A percentile compares a stretch with the other conserved stretches of the same genome.
Conservation (phyloP, 2,888 invertebrate genomes). For the Tupiocoris notatus region DNA sequence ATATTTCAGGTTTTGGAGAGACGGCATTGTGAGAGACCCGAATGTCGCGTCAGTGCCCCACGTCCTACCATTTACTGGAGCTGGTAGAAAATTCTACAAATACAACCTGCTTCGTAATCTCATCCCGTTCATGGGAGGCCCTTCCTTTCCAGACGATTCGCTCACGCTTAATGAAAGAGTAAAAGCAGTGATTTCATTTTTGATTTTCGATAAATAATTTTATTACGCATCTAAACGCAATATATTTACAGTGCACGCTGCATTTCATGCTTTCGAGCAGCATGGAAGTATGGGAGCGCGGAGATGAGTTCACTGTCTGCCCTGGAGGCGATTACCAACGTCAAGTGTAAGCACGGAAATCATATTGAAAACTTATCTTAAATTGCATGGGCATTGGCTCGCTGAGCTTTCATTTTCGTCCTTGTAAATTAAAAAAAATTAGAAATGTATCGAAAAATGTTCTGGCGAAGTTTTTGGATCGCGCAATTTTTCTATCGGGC, state of each 20-base stretch:
- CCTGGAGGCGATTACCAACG: conserved; percentile 50
- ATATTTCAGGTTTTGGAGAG: conserved; percentile 62
- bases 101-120: conserved; percentile 2
- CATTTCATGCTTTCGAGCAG: conserved; percentile 63
- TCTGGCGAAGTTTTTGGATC: no score
- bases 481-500: no score
- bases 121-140: conserved; percentile 53
- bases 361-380: no score
- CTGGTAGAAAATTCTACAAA: conserved; percentile 6
- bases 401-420: no score
- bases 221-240: no score
- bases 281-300: conserved; percentile 61
- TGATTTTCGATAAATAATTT: background rate
- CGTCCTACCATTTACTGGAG: conserved; percentile 11
- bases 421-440: no score
- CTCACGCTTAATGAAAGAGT: conserved; percentile 52
- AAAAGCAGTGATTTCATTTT: conserved; percentile 6
- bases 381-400: no score
- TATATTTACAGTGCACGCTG: conserved; percentile 53
- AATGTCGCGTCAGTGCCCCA: conserved; percentile 50
- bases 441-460: no score
- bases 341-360: conserved; percentile 27
- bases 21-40: conserved; percentile 61
- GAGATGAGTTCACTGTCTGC: conserved; percentile 61
- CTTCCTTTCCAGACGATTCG: conserved; percentile 63